A percentile compares a stretch with the other conserved stretches of the same genome.
Conservation (phyloP, 2,888 invertebrate species). For the Aphidoletes aphidimyza region DNA sequence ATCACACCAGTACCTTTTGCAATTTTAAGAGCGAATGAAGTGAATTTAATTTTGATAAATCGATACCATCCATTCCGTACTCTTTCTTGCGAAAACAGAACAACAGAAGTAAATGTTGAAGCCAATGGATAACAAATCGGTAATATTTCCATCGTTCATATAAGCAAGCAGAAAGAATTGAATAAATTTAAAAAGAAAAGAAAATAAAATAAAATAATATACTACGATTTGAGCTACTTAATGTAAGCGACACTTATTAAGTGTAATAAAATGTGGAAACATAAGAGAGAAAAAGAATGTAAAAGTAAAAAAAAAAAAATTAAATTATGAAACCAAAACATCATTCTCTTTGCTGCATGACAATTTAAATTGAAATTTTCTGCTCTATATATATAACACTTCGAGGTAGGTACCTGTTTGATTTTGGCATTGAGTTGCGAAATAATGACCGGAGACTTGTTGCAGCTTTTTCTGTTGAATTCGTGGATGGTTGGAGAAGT, state of each 20-base stretch:
- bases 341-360: neutral
- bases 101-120: neutral
- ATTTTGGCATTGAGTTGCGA: neutral
- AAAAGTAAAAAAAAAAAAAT: neutral
- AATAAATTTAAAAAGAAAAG: neutral
- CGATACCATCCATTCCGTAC: constrained; percentile 42
- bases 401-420: no score
- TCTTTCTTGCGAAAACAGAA: neutral
- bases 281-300: neutral
- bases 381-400: no score
- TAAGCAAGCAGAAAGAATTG: neutral
- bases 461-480: constrained; percentile 8
- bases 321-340: neutral
- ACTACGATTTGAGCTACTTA: neutral
- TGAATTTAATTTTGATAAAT: constrained; percentile 3
- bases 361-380: neutral
- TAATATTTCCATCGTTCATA: constrained; percentile 18
- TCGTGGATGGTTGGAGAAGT: neutral
- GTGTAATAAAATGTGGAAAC: constrained; percentile 11
- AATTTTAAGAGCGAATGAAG: neutral
- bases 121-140: neutral
- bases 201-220: neutral
- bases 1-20: constrained; percentile 9
- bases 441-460: neutral
- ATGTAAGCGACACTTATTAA: neutral